Percentiles rank a stretch among this genome's conserved stretches.
Evolutionary conservation across 2,113 vertebrate species (phyloP).

Genomic region (Conger conger): DNA sequence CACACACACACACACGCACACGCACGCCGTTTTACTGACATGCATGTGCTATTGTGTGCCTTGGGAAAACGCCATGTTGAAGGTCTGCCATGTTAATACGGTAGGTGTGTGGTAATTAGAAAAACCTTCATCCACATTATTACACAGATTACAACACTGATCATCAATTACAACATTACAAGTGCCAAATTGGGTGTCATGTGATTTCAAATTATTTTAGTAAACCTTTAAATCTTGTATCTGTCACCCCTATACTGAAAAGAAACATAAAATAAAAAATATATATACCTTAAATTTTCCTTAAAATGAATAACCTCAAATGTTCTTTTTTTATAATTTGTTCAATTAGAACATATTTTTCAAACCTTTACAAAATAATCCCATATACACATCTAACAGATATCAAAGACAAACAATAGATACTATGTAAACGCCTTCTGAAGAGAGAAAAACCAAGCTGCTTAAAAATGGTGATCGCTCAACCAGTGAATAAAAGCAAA

Average conservation of each 20-base stretch:
- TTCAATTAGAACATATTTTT: neutral
- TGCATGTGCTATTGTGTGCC: neutral
- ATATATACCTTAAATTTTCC: neutral
- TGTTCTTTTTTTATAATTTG: neutral
- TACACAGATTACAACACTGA: neutral
- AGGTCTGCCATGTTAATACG: neutral
- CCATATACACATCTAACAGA: neutral
- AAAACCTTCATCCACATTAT: neutral
- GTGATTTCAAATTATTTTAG: too few species aligned
- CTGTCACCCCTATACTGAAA: neutral
- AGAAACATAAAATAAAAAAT: neutral
- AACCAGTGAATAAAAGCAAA: constrained; percentile 60
- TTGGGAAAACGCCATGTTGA: neutral
- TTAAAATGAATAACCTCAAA: neutral
- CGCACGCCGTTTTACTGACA: neutral
- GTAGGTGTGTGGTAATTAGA: neutral
- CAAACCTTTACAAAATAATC: neutral
- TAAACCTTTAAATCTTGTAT: neutral
- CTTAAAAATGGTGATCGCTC: constrained; percentile 66
- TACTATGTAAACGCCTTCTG: neutral
- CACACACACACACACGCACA: neutral
- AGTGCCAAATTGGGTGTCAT: too few species aligned
- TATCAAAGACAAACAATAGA: neutral
- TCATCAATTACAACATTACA: neutral
- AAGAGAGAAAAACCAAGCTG: constrained; percentile 2